Conservation (phyloP, 2,888 invertebrate genomes). For the Caenorhabditis virilis region DNA sequence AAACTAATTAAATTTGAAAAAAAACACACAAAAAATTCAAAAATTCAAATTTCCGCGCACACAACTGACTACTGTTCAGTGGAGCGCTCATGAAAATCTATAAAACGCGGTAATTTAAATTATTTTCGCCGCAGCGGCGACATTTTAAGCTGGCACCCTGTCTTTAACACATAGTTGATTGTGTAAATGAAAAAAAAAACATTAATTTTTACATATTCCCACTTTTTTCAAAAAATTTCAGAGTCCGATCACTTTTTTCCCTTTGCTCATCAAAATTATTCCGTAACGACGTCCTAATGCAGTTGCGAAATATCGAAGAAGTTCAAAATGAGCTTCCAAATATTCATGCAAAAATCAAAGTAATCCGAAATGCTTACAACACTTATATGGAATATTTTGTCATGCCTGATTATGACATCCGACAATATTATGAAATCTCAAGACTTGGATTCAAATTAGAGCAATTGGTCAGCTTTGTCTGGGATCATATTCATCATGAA, state of each 20-base stretch:
- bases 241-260: conserved; percentile 38
- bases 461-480: conserved; percentile 42
- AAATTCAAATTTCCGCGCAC: no score
- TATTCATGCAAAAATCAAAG: conserved; percentile 19
- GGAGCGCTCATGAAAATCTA: no score
- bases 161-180: no score
- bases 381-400: conserved; percentile 33
- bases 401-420: conserved; percentile 43
- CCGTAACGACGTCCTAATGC: conserved; percentile 43
- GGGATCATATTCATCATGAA: conserved; percentile 50
- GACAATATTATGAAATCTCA: conserved; percentile 47
- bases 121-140: no score
- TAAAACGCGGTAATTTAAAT: no score
- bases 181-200: no score
- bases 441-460: conserved; percentile 39
- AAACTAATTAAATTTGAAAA: no score
- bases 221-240: conserved; percentile 12
- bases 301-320: conserved; percentile 42
- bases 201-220: not conserved
- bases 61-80: no score
- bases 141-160: no score
- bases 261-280: conserved; percentile 25
- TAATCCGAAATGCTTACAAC: conserved; percentile 31
- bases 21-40: no score
- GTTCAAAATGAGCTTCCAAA: conserved; percentile 22